Evolutionary conservation across 23 tunicate species (phyloP).

Genomic region (Styela clava): DNA sequence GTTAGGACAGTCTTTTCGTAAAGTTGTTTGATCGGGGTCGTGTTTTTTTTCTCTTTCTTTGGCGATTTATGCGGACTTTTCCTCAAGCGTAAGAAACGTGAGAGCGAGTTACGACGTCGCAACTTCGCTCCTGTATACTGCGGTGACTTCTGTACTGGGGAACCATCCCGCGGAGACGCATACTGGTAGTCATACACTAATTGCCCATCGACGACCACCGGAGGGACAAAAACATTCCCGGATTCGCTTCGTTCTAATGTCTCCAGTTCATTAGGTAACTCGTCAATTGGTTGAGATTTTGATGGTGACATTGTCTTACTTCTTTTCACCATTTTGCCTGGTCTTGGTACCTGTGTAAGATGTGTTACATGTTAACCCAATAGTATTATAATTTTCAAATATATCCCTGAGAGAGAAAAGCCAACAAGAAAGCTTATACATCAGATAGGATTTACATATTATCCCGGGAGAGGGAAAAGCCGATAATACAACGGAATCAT

Average conservation of each 20-base stretch:
- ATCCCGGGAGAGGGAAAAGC: too few species aligned
- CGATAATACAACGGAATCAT: too few species aligned
- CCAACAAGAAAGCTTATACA: too few species aligned
- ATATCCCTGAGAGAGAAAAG: too few species aligned
- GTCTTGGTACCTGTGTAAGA: constrained; percentile 15
- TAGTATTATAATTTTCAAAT: too few species aligned
- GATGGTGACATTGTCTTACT: constrained; percentile 23
- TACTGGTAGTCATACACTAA: constrained; percentile 59
- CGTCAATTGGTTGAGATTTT: not conserved
- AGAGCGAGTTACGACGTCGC: constrained; percentile 26
- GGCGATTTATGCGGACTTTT: constrained; percentile 50
- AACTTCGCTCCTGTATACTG: constrained; percentile 15
- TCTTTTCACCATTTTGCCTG: not conserved
- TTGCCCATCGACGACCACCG: constrained; percentile 80
- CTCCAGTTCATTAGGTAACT: constrained; percentile 6
- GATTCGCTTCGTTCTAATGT: constrained; percentile 23
- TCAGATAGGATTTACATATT: too few species aligned
- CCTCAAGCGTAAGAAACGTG: constrained; percentile 13
- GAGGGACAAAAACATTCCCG: constrained; percentile 55
- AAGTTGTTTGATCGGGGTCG: constrained; percentile 46
- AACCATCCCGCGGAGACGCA: constrained; percentile 36
- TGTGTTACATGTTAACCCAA: too few species aligned
- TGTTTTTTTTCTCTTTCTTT: not conserved
- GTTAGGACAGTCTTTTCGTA: constrained; percentile 58
- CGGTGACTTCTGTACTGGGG: constrained; percentile 2